Evolutionary conservation across 1,140 invertebrate genomes (phyloP).

Genomic region (Papilio xuthus): DNA sequence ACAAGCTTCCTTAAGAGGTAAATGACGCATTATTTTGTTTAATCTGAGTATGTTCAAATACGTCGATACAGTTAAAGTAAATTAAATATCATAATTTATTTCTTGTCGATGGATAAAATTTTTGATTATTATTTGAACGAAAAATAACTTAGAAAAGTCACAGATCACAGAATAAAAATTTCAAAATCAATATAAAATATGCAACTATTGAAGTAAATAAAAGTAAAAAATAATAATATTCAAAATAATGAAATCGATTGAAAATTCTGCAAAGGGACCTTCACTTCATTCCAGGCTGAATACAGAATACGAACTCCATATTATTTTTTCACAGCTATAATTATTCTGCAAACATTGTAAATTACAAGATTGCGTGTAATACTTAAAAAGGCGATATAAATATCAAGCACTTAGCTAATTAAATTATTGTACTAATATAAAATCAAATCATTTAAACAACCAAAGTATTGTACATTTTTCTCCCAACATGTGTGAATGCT

Average conservation of each 20-base stretch:
- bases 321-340: neutral
- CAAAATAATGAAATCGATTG: neutral
- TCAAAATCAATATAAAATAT: no score
- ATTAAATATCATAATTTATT: neutral
- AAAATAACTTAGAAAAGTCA: no score
- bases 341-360: neutral
- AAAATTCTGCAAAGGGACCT: neutral
- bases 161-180: no score
- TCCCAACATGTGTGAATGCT: slow-evolving; percentile 24
- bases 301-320: neutral
- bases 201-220: no score
- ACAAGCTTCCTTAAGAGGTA: slow-evolving; percentile 9
- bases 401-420: neutral
- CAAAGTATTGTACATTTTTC: slow-evolving; percentile 52
- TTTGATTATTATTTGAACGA: no score
- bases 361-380: neutral
- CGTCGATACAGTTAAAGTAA: neutral
- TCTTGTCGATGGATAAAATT: no score
- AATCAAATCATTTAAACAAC: neutral
- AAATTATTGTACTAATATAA: neutral
- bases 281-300: neutral
- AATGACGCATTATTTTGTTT: slow-evolving; percentile 14
- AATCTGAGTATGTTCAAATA: neutral
- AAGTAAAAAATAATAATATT: no score
- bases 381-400: neutral